Percentiles rank a stretch among this genome's conserved stretches.
Evolutionary conservation across 2,888 invertebrate genomes (phyloP).

Genomic region (Apotomis turbidana): DNA sequence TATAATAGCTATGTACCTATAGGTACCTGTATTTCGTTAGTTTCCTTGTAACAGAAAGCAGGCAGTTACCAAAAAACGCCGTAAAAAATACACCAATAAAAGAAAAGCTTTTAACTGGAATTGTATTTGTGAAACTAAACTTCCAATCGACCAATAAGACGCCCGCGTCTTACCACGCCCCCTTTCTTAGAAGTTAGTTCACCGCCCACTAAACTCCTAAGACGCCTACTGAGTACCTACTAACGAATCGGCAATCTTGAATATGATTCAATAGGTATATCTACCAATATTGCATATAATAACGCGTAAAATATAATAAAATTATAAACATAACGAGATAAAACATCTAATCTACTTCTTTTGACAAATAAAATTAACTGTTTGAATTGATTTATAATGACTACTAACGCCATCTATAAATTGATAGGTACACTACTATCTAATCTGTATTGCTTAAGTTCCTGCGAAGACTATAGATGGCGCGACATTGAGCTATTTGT

Average conservation of each 20-base stretch:
- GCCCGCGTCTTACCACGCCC: conserved; percentile 64
- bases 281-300: too few relatives aligned
- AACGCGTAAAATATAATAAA: too few relatives aligned
- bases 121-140: conserved; percentile 10
- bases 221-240: conserved; percentile 43
- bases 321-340: too few relatives aligned
- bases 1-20: too few relatives aligned
- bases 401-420: conserved; percentile 24
- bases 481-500: background rate
- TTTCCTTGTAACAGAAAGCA: too few relatives aligned
- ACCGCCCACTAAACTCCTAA: conserved; percentile 52
- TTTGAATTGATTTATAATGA: background rate
- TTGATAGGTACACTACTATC: background rate
- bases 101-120: background rate
- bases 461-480: conserved; percentile 7
- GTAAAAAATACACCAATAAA: background rate
- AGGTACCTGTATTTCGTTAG: too few relatives aligned
- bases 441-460: background rate
- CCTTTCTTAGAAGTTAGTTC: conserved; percentile 71
- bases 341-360: too few relatives aligned
- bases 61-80: too few relatives aligned
- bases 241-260: too few relatives aligned
- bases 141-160: conserved; percentile 54
- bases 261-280: too few relatives aligned
- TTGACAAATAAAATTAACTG: too few relatives aligned